Base-by-base conservation (phyloP, 2,888 invertebrate species). In the Cryptocephalus primarius region DNA sequence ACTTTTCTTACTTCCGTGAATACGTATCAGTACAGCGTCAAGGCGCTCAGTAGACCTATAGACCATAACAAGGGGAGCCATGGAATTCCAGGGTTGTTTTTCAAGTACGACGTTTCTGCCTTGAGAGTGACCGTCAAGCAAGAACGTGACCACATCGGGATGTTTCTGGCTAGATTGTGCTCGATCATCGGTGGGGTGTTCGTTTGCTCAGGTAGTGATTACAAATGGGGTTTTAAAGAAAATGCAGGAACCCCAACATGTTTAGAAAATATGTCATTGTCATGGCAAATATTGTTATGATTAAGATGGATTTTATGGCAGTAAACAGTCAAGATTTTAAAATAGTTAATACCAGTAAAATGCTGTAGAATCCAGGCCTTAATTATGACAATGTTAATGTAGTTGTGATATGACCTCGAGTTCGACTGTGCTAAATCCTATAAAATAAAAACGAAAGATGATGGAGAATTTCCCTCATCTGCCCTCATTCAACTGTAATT, bases 31-130 rank as follows among this genome's bases (percentile, higher is more conserved):
- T 97, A 94, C 68, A 88, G 95, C 9, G 93, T 93, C 0, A 93
- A 94, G 59, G 91, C 93, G 62, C 75, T 93, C 63, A 81, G 83
- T 58, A 76, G 95, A 54, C 83, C 85, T 1, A 84, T 95, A 65
- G 73, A 80, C 60, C 78, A 80, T 46, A 70, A 70, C 32, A 76
- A 78, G 63, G 94, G 92, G 31, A 92, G 92, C 11, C 94, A 94
- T 63, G 95, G 95, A 1, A 83, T 90, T 13, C 90, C 95, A 0
- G 96, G 96, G 14, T 85, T 96, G 54, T 95, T 90, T 67, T 86
- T 96, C 59, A 94, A 94, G 68, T 96, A 96, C 67, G 94, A 96
- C 61, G 83, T 91, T 72, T 88, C 92, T 12, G 88, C 94, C 0
- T 70, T 96, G 40, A 89, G 88, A 73, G 85, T 96, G 8, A 78